These are phyloP conservation scores for Dinoponera quadriceps DNA, from an alignment of 1,140 invertebrate genomes.

Conservation along the genomic window DNA sequence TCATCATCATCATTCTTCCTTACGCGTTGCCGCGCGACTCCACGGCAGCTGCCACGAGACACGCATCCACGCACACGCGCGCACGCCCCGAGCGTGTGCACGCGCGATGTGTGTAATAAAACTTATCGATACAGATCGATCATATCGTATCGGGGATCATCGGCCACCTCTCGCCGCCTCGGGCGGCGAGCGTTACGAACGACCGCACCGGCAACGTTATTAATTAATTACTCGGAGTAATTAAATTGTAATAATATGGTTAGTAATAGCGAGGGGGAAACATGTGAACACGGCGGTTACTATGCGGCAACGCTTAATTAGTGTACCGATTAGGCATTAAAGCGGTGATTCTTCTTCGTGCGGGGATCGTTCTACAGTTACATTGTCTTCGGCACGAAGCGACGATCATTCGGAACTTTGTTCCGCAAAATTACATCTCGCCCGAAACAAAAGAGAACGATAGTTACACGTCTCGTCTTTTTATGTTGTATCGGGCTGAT, in stretches of 20 bases:
- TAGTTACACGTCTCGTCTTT: neutral
- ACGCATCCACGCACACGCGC: constrained; percentile 35
- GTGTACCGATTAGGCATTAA: neutral
- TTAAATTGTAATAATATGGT: constrained; percentile 16
- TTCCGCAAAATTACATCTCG: neutral
- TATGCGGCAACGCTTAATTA: constrained; percentile 4
- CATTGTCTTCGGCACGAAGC: neutral
- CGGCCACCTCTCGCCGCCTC: neutral
- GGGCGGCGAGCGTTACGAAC: neutral
- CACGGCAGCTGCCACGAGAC: constrained; percentile 57
- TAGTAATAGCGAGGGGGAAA: constrained; percentile 20
- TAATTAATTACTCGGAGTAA: constrained; percentile 35
- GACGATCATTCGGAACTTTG: neutral
- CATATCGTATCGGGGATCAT: constrained; percentile 9
- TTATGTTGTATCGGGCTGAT: too few relatives aligned
- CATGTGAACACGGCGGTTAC: constrained; percentile 16
- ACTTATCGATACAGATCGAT: constrained; percentile 43
- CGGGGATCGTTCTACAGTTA: neutral
- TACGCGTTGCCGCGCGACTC: constrained; percentile 33
- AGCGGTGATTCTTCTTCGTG: neutral
- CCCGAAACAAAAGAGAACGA: neutral
- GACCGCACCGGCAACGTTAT: neutral
- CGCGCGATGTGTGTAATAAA: constrained; percentile 23
- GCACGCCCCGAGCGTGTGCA: neutral
- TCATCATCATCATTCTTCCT: constrained; percentile 34